Percentiles rank a stretch among this genome's conserved stretches.
Conservation (phyloP, 2,797 vertebrate species). For the Enteromius radiatus region DNA sequence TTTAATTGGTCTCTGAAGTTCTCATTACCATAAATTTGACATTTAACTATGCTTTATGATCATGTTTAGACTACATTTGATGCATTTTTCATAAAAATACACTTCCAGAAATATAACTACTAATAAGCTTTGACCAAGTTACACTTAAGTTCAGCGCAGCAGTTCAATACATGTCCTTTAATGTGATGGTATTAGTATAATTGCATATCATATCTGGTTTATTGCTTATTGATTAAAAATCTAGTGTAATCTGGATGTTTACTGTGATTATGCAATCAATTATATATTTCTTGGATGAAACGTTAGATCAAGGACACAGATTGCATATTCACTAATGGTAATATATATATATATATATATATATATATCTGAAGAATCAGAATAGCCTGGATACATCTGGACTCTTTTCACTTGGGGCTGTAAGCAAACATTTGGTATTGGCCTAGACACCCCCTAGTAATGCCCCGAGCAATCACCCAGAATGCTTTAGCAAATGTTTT, state of each 20-base stretch:
- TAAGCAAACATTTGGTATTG: neutral
- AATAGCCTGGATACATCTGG: neutral
- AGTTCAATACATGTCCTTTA: neutral
- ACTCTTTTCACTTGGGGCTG: neutral
- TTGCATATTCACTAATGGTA: too few species aligned
- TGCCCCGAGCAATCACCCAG: neutral
- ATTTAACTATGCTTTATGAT: constrained; percentile 39
- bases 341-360: too few species aligned
- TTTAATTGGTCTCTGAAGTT: constrained; percentile 48
- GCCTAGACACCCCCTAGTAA: neutral
- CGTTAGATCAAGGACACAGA: neutral
- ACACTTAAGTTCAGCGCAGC: neutral
- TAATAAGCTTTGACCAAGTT: constrained; percentile 27
- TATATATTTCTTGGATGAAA: neutral
- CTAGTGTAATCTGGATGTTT: neutral
- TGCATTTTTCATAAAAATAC: constrained; percentile 9
- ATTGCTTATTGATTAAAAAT: neutral
- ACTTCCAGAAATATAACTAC: constrained; percentile 11
- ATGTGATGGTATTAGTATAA: neutral
- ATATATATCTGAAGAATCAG: neutral
- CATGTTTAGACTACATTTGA: constrained; percentile 27
- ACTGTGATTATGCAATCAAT: neutral
- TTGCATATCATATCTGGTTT: neutral
- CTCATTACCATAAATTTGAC: constrained; percentile 39
- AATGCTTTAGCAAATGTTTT: constrained; percentile 5